These are phyloP conservation scores for Fragum whitleyi DNA, from an alignment of 2,888 invertebrate species.

Conservation along the genomic window DNA sequence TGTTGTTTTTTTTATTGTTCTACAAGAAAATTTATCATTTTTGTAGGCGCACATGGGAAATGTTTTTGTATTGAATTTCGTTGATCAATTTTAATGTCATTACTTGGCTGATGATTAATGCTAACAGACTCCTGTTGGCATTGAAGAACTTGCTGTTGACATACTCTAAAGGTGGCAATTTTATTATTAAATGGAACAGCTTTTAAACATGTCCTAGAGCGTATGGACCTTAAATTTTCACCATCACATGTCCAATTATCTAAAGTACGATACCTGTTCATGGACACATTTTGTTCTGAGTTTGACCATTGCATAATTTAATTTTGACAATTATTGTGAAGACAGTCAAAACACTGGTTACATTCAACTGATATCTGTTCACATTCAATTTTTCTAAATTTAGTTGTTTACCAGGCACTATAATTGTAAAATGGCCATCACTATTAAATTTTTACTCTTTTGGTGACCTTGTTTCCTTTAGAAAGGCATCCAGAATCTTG, in stretches of 20 bases:
- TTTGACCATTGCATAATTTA: slow-evolving; percentile 25
- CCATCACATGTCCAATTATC: slow-evolving; percentile 19
- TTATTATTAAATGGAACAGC: slow-evolving; percentile 22
- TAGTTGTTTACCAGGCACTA: slow-evolving; percentile 17
- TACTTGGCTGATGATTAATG: not conserved
- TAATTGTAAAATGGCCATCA: slow-evolving; percentile 15
- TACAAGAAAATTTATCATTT: slow-evolving; percentile 28
- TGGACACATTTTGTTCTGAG: slow-evolving; percentile 7
- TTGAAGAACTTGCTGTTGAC: slow-evolving; percentile 34
- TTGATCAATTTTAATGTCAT: slow-evolving; percentile 17
- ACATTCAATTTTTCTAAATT: slow-evolving; percentile 17
- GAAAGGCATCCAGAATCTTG: slow-evolving; percentile 10
- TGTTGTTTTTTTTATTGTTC: slow-evolving; percentile 37
- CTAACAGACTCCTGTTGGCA: not conserved
- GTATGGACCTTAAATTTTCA: slow-evolving; percentile 22
- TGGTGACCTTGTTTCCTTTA: slow-evolving; percentile 22
- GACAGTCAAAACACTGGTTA: not conserved
- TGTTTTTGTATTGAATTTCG: slow-evolving; percentile 25
- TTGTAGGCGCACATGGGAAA: slow-evolving; percentile 14
- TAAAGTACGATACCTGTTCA: slow-evolving; percentile 37
- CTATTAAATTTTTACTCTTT: slow-evolving; percentile 17
- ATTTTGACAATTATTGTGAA: slow-evolving; percentile 3
- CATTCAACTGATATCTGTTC: slow-evolving; percentile 11
- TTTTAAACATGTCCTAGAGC: slow-evolving; percentile 32
- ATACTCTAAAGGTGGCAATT: slow-evolving; percentile 32